A percentile compares a stretch with the other conserved stretches of the same genome.
phyloP scores from a whole-genome alignment of 2,888 invertebrate genomes.

The Lathronympha strigana region DNA sequence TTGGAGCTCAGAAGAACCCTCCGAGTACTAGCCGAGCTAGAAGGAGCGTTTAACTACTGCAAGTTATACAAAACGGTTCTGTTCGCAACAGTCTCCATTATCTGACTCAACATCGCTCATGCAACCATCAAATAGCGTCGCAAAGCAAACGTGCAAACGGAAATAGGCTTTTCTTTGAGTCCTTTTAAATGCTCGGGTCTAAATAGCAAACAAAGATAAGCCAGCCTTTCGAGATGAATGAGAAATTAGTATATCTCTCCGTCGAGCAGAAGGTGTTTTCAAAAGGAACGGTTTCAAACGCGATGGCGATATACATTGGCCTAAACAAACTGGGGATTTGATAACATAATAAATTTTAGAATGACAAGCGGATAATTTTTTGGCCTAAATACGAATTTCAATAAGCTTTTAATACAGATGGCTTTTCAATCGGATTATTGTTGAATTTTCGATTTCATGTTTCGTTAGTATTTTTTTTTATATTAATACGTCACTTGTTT shows the following conservation, averaged over 20 bases:
- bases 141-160: constrained; percentile 77
- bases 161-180: constrained; percentile 81
- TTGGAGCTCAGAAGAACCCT: no score
- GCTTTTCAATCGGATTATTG: no score
- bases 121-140: constrained; percentile 44
- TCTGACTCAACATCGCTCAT: not conserved
- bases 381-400: no score
- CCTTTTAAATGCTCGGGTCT: constrained; percentile 75
- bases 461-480: no score
- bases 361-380: not conserved
- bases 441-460: no score
- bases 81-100: not conserved
- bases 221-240: constrained; percentile 68
- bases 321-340: not conserved
- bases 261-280: constrained; percentile 45
- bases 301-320: not conserved
- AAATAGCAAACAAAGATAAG: constrained; percentile 82
- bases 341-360: not conserved
- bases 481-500: no score
- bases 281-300: constrained; percentile 36
- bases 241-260: constrained; percentile 61
- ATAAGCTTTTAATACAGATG: no score
- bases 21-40: no score
- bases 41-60: no score
- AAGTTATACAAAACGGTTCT: not conserved